Evolutionary conservation across 1,140 invertebrate species (phyloP), one percentile per base, ranked within the genome.

Genomic region (Caenorhabditis tropicalis): DNA sequence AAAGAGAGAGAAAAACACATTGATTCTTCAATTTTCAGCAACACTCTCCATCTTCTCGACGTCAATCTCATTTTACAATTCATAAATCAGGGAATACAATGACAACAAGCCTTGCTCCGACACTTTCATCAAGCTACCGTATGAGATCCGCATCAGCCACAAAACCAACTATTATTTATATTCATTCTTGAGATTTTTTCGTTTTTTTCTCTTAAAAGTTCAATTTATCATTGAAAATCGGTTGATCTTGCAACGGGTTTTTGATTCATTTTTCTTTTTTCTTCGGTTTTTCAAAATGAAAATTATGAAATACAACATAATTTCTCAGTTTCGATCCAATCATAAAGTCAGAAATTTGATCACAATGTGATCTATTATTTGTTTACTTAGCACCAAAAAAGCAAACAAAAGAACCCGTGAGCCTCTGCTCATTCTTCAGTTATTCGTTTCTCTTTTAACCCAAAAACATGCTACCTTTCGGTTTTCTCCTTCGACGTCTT

Each of bases 191-290:
- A 43, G 65, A 43, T 43, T 29, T 24, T 43, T 24, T 5, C 1
- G 24, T 27, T 74, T 43, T 24, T 39, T 46, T 27, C 6, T 7
- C 16, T 74, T 21, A 9, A 39, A 24, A 74, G 27, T 74, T 74
- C n/a, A 74, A 74, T 74, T 56, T 56, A 56, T 56, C 24, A 46
- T 74, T n/a, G n/a, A 43, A 74, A 74, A 74, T 43, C 65, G 65
- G 29, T 65, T 65, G 58, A 74, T 74, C 65, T 74, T 36, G 33
- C 36, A 43, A 74, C 65, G 65, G 65, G 65, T 74, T 74, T 74
- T 65, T 65, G 53, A 27, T 29, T 10, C 1, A 29, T 31, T 58
- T 58, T 29, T 36, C 7, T 27, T 65, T 36, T 12, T 65, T 65
- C 10, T 65, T n/a, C 10, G 19, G n/a, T 65, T 65, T 65, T 12